Percentiles rank a stretch among this genome's conserved stretches.
These are phyloP conservation scores for Cyanoramphus novaezelandiae DNA, from an alignment of 2,113 vertebrate genomes.

Conservation along the genomic window DNA sequence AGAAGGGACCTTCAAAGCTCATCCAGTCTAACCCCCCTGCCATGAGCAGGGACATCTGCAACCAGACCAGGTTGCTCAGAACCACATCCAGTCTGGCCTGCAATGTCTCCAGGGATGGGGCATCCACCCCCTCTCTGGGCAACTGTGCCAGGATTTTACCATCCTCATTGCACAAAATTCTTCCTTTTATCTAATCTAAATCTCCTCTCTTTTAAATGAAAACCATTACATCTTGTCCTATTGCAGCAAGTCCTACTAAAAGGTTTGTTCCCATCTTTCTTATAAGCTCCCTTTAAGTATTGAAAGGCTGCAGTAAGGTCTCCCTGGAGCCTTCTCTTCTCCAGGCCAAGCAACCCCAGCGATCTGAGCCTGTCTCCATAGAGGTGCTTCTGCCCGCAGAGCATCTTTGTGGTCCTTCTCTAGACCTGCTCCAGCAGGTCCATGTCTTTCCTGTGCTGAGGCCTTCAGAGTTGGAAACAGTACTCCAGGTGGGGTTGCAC, in stretches of 20 bases:
- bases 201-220: not conserved
- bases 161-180: not conserved
- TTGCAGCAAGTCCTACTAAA: not conserved
- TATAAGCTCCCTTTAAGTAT: not conserved
- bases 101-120: not conserved
- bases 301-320: not conserved
- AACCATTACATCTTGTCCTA: not conserved
- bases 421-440: accelerated
- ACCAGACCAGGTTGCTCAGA: not conserved
- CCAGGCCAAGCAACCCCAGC: not conserved
- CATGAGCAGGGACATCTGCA: not conserved
- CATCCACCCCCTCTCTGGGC: not conserved
- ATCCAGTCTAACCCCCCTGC: not conserved
- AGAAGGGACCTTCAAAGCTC: not conserved
- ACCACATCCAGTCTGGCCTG: not conserved
- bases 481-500: not conserved
- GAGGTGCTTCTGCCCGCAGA: not conserved
- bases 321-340: not conserved
- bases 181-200: not conserved
- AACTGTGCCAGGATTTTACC: not conserved
- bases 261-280: not conserved
- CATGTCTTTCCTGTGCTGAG: not conserved
- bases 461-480: not conserved
- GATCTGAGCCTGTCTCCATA: not conserved
- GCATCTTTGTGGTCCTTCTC: not conserved